Evolutionary conservation across 1,140 invertebrate genomes (phyloP), one percentile per base, ranked within the genome.

Genomic region (Cheumatopsyche charites): DNA sequence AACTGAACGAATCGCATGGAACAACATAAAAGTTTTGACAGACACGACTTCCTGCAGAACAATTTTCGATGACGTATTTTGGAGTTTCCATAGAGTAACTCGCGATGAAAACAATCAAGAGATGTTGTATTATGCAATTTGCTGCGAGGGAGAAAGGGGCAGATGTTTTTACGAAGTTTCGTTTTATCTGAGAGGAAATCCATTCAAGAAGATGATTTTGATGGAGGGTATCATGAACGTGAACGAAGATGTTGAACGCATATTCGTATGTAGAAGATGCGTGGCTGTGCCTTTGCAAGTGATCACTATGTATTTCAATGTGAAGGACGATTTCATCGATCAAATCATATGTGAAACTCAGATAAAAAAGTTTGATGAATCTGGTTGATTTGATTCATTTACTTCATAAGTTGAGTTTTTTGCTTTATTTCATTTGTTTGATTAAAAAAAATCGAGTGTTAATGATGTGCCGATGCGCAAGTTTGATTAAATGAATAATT

Each of bases 141-240:
- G 13, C 13, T 21, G 26, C 15, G 62, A 63, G 21, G 62, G 29
- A 9, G 11, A 9, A 7, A 41, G 41, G 23, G 29, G 42, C 11
- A 19, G 1, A 41, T 63, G 17, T 41, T 63, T n/a, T 43, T 63
- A 63, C 15, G 13, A 42, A 15, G 41, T 63, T 4, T 6, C 11
- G 3, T 43, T 63, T 43, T 63, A 21, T 23, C 9, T 63, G 15
- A 15, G 17, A 1, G 29, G 62, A 1, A 63, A 63, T 19, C 0
- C n/a, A 1, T 43, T 15, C 4, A 63, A 63, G 19, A n/a, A 25
- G 17, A 63, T 63, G 29, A 41, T 63, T 17, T 15, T 63, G 15
- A 29, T 42, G 11, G 62, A 63, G 19, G 7, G 17, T 42, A 42
- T 26, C 19, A 42, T 63, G 62, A 63, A 63, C 29, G 29, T 63